Conservation (phyloP, 2,113 vertebrate genomes). For the Mugil cephalus region DNA sequence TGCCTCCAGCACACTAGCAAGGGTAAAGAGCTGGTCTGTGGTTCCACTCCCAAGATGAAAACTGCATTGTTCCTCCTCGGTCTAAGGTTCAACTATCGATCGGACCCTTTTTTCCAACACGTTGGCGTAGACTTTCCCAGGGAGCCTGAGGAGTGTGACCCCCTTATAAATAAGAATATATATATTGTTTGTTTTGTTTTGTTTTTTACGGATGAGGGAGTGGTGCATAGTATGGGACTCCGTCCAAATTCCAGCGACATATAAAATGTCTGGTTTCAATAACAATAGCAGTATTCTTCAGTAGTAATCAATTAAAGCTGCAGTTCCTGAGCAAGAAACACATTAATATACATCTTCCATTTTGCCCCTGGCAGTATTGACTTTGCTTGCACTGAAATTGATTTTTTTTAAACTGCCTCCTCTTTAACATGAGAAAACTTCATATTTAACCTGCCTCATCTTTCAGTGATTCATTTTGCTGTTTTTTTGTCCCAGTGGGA, state of each 20-base stretch:
- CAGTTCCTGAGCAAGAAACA: not conserved
- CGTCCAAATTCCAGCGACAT: not conserved
- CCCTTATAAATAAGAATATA: too few species aligned
- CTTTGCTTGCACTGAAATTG: not conserved
- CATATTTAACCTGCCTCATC: not conserved
- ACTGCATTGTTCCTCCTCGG: too few species aligned
- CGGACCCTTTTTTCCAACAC: too few species aligned
- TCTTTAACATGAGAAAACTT: not conserved
- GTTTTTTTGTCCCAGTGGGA: not conserved
- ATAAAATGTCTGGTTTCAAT: not conserved
- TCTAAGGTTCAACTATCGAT: too few species aligned
- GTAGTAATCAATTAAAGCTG: not conserved
- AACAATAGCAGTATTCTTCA: not conserved
- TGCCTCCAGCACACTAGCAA: too few species aligned
- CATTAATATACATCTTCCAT: not conserved
- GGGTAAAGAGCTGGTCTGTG: too few species aligned
- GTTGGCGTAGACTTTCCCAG: too few species aligned
- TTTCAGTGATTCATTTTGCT: not conserved
- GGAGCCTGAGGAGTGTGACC: too few species aligned
- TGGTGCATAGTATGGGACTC: not conserved
- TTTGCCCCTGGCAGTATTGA: not conserved
- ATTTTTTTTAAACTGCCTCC: not conserved
- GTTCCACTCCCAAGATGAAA: too few species aligned
- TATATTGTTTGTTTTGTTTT: not conserved
- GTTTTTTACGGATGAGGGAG: too few species aligned